Conservation (phyloP, 1,140 invertebrate genomes). For the Lepidotrigona ventralis region DNA sequence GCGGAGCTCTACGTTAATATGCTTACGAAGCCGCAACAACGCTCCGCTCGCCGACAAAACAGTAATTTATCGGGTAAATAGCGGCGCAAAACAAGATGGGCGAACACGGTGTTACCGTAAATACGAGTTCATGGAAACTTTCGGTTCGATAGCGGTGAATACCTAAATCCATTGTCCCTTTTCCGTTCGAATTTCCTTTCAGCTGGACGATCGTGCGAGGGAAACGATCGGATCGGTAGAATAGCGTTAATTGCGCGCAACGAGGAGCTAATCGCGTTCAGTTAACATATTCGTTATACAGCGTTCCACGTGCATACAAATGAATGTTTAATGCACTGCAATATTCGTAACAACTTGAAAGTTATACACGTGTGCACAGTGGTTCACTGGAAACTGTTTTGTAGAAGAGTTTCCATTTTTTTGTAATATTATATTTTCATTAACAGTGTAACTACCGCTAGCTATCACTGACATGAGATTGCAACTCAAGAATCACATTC, state of each 20-base stretch:
- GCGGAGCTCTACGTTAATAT: conserved; percentile 42
- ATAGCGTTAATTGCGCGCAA: not conserved
- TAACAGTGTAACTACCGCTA: no score
- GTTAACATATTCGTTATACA: not conserved
- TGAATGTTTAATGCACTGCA: no score
- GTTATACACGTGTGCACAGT: no score
- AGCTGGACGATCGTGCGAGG: not conserved
- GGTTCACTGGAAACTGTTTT: no score
- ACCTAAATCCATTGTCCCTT: not conserved
- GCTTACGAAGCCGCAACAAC: conserved; percentile 50
- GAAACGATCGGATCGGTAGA: not conserved
- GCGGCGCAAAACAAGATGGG: conserved; percentile 48
- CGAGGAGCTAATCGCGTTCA: not conserved
- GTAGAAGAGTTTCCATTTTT: no score
- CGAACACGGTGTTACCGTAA: conserved; percentile 23
- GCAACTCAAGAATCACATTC: not conserved
- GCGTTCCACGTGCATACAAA: no score
- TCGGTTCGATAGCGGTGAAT: conserved; percentile 1
- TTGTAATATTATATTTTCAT: no score
- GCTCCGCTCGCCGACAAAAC: conserved; percentile 51
- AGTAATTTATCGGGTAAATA: conserved; percentile 64
- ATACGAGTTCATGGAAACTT: conserved; percentile 40
- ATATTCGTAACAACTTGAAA: no score
- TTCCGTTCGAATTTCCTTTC: not conserved
- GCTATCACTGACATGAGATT: no score